phyloP scores from a whole-genome alignment of 2,888 invertebrate species.

The Xylophagus ater region DNA sequence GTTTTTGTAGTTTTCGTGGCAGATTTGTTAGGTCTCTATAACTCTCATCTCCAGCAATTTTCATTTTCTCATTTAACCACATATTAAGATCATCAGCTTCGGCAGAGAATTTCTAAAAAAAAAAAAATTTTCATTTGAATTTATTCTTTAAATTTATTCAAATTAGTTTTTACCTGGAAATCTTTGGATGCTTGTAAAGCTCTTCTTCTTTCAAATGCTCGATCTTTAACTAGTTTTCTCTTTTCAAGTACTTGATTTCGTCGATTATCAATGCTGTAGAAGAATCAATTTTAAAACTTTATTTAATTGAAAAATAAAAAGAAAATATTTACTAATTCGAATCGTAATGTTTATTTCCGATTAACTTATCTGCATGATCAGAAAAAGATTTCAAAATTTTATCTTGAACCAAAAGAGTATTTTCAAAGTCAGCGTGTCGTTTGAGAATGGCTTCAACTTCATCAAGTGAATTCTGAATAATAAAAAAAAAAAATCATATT shows the following conservation, averaged over 20 bases:
- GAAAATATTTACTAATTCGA: slow-evolving; percentile 52
- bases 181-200: slow-evolving; percentile 73
- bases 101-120: slow-evolving; percentile 60
- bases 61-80: slow-evolving; percentile 88
- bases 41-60: slow-evolving; percentile 84
- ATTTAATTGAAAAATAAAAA: slow-evolving; percentile 3
- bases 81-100: slow-evolving; percentile 80
- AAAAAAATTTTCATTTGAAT: no score
- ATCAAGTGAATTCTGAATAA: slow-evolving; percentile 64
- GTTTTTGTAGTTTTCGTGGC: slow-evolving; percentile 87
- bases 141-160: slow-evolving; percentile 1
- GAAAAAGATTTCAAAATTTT: slow-evolving; percentile 74
- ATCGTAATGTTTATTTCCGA: slow-evolving; percentile 69
- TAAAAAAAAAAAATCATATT: slow-evolving; percentile 1
- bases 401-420: slow-evolving; percentile 85
- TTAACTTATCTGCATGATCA: slow-evolving; percentile 71
- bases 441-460: slow-evolving; percentile 87
- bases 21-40: slow-evolving; percentile 82
- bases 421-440: slow-evolving; percentile 87
- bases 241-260: slow-evolving; percentile 63
- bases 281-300: not conserved
- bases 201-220: slow-evolving; percentile 60
- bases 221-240: slow-evolving; percentile 61
- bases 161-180: slow-evolving; percentile 48
- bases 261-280: slow-evolving; percentile 55